Base-by-base conservation (phyloP, 1,140 invertebrate species). In the Trichomalopsis sarcophagae region DNA sequence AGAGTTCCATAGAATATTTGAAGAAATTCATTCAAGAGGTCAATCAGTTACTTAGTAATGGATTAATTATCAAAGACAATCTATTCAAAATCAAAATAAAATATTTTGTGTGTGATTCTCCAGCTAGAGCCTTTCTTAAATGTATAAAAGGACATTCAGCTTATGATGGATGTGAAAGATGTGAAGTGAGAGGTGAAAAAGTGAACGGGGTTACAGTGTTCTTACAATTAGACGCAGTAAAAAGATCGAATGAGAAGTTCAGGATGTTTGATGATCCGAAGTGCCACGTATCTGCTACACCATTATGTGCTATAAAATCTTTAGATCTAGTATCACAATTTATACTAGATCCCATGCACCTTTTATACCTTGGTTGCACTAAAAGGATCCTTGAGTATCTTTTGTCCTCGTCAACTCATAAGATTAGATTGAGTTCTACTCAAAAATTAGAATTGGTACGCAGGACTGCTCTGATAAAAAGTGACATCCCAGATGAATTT, bases 61-160 rank as follows among this genome's bases (percentile, higher is more conserved):
- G n/a, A n/a, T n/a, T n/a, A n/a, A n/a, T n/a, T n/a, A n/a, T n/a
- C n/a, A n/a, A n/a, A n/a, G n/a, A n/a, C n/a, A n/a, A n/a, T n/a
- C n/a, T n/a, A n/a, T n/a, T n/a, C n/a, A n/a, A n/a, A n/a, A n/a
- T n/a, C n/a, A n/a, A n/a, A n/a, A n/a, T n/a, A n/a, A n/a, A n/a
- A n/a, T n/a, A n/a, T n/a, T n/a, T n/a, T n/a, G n/a, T n/a, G n/a
- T n/a, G n/a, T n/a, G n/a, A n/a, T n/a, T n/a, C n/a, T n/a, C 78
- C 78, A 21, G 78, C 78, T 10, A 55, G 80, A 13, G 55, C 80
- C 6, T 82, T 71, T 73, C 1, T 82, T 2, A 82, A 82, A 73
- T 82, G 62, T 73, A 44, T 73, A 40, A 14, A 36, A 71, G 47
- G 47, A 33, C 44, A 47, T 6, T 2, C 2, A 4, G 44, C 44